phyloP scores from a whole-genome alignment of 1,140 invertebrate genomes.

The Drosophila nigrodunni region DNA sequence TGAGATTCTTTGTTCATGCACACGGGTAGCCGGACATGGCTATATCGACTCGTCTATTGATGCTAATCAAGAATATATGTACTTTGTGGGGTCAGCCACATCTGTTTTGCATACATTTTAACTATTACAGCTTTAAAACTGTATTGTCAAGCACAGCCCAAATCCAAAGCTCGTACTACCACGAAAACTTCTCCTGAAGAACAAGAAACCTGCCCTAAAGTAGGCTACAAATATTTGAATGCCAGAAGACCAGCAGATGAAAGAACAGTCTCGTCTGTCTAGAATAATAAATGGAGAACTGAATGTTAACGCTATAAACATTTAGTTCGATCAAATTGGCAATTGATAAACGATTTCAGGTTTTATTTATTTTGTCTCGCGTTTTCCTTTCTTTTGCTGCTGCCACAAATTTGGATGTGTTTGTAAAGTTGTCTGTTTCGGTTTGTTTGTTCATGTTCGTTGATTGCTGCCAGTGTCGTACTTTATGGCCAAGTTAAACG shows the following conservation, averaged over 20 bases:
- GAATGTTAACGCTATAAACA: conserved; percentile 59
- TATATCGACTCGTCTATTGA: too few relatives aligned
- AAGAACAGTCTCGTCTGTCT: background rate
- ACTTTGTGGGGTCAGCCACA: too few relatives aligned
- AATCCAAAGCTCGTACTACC: too few relatives aligned
- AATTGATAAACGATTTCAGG: conserved; percentile 68
- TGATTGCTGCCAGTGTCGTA: conserved; percentile 39
- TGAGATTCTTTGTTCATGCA: too few relatives aligned
- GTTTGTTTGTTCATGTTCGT: conserved; percentile 18
- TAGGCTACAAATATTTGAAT: conserved; percentile 30
- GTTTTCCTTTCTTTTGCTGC: conserved; percentile 1
- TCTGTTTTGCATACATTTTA: too few relatives aligned
- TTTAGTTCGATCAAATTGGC: conserved; percentile 68
- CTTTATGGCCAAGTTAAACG: conserved; percentile 74
- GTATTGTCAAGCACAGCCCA: too few relatives aligned
- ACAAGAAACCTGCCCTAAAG: background rate
- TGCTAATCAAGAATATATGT: too few relatives aligned
- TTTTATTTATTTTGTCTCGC: conserved; percentile 23
- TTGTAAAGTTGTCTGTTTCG: conserved; percentile 54
- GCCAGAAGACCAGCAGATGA: background rate
- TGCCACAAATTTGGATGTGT: conserved; percentile 78
- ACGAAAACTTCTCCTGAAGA: too few relatives aligned
- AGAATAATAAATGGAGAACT: background rate
- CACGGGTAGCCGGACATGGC: too few relatives aligned
- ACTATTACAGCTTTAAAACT: too few relatives aligned